Base-by-base conservation (phyloP, 1,140 invertebrate genomes). In the Pogonomyrmex californicus region DNA sequence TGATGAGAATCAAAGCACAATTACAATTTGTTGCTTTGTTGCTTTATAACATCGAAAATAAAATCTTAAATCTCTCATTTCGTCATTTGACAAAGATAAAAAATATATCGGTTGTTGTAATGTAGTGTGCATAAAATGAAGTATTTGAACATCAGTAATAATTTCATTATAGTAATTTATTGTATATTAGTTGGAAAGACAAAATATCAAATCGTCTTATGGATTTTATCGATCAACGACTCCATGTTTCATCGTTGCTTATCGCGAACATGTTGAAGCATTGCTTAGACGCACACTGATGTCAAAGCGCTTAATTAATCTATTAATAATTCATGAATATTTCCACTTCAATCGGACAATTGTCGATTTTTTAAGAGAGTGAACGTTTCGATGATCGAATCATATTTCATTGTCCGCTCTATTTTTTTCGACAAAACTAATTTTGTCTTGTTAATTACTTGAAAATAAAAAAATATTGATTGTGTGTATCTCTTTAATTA, bases 81-180 rank as follows among this genome's bases (percentile, higher is more conserved):
- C 49, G 47, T 58, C 9, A 1, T 70, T 44, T 62, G 62, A 56
- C 78, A 49, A 66, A 83, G 51, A 23, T 71, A 56, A 62, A 54
- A 17, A 77, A 56, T 76, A 60, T 58, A 81, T 58, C 56, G 23
- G 75, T 88, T 62, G 73, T 87, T 78, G 86, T 62, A 68, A 30
- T 75, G 44, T 56, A 23, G 0, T 23, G 23, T 23, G 23, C 54
- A 23, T 10, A 54, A 62, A 63, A 90, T 90, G 65, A 86, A 89
- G 70, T 58, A 58, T 47, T 56, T 36, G 63, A 71, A 78, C 58
- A 76, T 23, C 23, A 23, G 23, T 86, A 90, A 89, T 58, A 90
- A 90, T 90, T 77, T 90, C 65, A 89, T 90, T 66, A 51, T 23
- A 38, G n/a, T 87, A 89, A 87, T 90, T 87, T 81, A 89, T 89